Conservation (phyloP, 2,888 invertebrate genomes). For the Paralinhomoeus sp. region DNA sequence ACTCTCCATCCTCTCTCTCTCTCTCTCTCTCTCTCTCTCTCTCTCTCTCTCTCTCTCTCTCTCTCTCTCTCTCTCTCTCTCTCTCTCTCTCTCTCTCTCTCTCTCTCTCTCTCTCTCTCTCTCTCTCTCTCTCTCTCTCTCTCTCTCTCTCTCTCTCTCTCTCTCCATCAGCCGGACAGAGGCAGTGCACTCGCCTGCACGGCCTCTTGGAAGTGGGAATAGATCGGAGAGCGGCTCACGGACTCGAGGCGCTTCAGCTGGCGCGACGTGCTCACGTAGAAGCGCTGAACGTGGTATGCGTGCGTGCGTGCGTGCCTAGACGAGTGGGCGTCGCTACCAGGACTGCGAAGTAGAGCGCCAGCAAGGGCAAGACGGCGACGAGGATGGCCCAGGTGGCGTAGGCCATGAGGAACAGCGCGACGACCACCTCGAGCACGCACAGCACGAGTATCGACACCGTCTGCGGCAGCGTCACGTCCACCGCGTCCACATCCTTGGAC, state of each 20-base stretch:
- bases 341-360: slow-evolving; percentile 17
- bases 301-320: background rate
- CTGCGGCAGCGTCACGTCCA: background rate
- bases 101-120: no score
- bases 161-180: no score
- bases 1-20: no score
- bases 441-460: background rate
- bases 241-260: slow-evolving; percentile 78
- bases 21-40: no score
- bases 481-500: background rate
- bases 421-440: background rate
- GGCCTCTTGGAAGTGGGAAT: slow-evolving; percentile 85
- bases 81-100: no score
- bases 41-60: no score
- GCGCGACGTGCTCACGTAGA: slow-evolving; percentile 71
- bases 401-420: slow-evolving; percentile 19
- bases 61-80: no score
- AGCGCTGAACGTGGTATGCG: slow-evolving; percentile 36
- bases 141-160: no score
- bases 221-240: slow-evolving; percentile 73
- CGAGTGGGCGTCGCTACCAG: slow-evolving; percentile 13
- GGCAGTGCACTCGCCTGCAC: no score
- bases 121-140: no score
- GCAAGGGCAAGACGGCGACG: slow-evolving; percentile 19
- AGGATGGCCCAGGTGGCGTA: slow-evolving; percentile 21